Evolutionary conservation across 1,140 invertebrate species (phyloP).

Genomic region (Parasteatoda tepidariorum): DNA sequence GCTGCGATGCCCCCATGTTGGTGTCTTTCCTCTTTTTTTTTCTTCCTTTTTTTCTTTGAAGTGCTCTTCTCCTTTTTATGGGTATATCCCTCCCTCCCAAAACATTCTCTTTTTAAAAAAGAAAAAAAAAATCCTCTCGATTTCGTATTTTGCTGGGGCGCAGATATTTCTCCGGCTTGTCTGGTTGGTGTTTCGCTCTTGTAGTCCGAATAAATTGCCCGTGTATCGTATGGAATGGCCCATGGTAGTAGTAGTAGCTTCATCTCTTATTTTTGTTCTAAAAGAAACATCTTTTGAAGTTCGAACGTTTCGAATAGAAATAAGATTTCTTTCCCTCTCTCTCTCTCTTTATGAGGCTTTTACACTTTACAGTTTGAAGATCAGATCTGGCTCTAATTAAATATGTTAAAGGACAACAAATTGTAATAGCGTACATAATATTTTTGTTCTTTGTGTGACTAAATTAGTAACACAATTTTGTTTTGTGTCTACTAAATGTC

Average conservation of each 20-base stretch:
- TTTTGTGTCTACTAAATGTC: too few relatives aligned
- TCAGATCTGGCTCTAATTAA: too few relatives aligned
- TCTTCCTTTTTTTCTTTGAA: not conserved
- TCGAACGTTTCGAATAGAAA: slow-evolving; percentile 14
- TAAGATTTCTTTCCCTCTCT: not conserved
- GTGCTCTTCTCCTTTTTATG: not conserved
- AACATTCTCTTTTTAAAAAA: not conserved
- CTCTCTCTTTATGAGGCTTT: too few relatives aligned
- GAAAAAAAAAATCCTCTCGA: too few relatives aligned
- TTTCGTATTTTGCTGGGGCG: slow-evolving; percentile 5
- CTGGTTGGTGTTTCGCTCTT: slow-evolving; percentile 40
- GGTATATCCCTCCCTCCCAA: not conserved
- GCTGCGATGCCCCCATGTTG: slow-evolving; percentile 31
- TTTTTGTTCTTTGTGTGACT: too few relatives aligned
- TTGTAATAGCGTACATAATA: too few relatives aligned
- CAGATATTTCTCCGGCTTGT: slow-evolving; percentile 29
- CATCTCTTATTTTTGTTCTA: slow-evolving; percentile 10
- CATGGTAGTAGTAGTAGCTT: not conserved
- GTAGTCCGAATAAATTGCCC: slow-evolving; percentile 53
- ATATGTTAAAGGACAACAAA: too few relatives aligned
- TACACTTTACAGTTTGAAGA: too few relatives aligned
- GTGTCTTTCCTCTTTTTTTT: slow-evolving; percentile 1
- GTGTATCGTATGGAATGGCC: slow-evolving; percentile 36
- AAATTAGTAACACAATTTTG: too few relatives aligned
- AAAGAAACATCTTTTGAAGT: slow-evolving; percentile 5